These are phyloP conservation scores for Coenonympha arcania DNA, from an alignment of 2,888 invertebrate genomes.

Conservation along the genomic window DNA sequence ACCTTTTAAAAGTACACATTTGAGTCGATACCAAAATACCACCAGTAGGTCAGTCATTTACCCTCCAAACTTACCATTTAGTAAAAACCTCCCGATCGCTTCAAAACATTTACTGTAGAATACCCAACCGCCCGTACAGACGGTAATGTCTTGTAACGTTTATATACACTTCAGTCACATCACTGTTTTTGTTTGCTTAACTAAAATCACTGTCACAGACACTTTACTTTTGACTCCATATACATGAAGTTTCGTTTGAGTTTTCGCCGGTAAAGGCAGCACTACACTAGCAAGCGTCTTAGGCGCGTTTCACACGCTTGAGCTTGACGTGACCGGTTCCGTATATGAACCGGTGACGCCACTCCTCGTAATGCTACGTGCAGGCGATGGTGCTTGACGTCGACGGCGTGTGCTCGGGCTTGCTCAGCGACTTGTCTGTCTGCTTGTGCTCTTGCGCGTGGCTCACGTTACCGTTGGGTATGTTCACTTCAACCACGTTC, in stretches of 20 bases:
- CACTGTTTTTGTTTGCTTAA: constrained; percentile 14
- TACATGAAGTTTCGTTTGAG: not conserved
- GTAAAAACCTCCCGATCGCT: constrained; percentile 2
- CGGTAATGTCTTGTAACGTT: not conserved
- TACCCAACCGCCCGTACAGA: not conserved
- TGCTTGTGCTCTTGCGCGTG: constrained; percentile 28
- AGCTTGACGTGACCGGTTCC: constrained; percentile 45
- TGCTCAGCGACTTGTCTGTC: constrained; percentile 30
- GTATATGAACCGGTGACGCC: constrained; percentile 63
- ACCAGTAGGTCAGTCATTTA: too few relatives aligned
- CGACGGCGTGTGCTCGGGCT: constrained; percentile 39
- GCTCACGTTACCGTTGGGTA: constrained; percentile 42
- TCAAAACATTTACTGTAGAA: not conserved
- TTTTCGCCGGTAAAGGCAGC: constrained; percentile 4
- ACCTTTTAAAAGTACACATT: too few relatives aligned
- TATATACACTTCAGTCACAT: constrained; percentile 3
- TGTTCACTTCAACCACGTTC: constrained; percentile 56
- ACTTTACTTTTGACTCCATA: not conserved
- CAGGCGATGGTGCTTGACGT: constrained; percentile 55
- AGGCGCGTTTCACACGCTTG: constrained; percentile 39
- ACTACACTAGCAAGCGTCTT: constrained; percentile 26
- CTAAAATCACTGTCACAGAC: constrained; percentile 17
- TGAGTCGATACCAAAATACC: too few relatives aligned
- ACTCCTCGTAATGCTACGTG: constrained; percentile 66
- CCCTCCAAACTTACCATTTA: constrained; percentile 5